These are phyloP conservation scores for Thaumatotibia leucotreta DNA, from an alignment of 1,140 invertebrate genomes.

Conservation along the genomic window DNA sequence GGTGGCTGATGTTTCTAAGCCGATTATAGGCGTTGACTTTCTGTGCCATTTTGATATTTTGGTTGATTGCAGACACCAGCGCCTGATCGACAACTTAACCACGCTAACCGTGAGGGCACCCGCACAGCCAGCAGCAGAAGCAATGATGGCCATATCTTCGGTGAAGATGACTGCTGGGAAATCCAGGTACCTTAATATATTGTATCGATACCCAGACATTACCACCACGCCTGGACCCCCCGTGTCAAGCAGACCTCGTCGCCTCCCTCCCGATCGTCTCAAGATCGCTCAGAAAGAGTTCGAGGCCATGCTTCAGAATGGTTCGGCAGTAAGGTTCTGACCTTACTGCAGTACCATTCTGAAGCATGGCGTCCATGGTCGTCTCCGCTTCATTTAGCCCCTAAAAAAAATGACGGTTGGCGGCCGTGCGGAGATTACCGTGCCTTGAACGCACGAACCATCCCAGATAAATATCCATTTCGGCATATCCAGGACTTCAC, in stretches of 20 bases:
- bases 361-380: slow-evolving; percentile 46
- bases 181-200: neutral
- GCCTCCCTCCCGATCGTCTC: slow-evolving; percentile 48
- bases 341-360: too few species aligned
- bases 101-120: neutral
- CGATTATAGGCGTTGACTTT: neutral
- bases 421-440: slow-evolving; percentile 71
- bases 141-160: neutral
- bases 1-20: neutral
- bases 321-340: slow-evolving; percentile 39
- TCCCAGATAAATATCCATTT: slow-evolving; percentile 61
- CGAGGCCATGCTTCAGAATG: slow-evolving; percentile 34
- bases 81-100: neutral
- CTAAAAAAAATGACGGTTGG: slow-evolving; percentile 52
- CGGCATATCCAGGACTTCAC: slow-evolving; percentile 49
- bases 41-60: neutral
- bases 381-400: slow-evolving; percentile 48
- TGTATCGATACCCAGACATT: slow-evolving; percentile 12
- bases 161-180: neutral
- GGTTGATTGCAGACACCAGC: neutral
- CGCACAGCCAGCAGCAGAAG: neutral
- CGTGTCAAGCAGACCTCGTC: slow-evolving; percentile 38
- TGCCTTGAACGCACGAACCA: slow-evolving; percentile 54
- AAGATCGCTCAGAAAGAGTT: slow-evolving; percentile 36
- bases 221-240: slow-evolving; percentile 42